Percentiles rank a stretch among this genome's conserved stretches.
These are phyloP conservation scores for Mycetomoellerius zeteki DNA, from an alignment of 1,140 invertebrate genomes.

Conservation along the genomic window DNA sequence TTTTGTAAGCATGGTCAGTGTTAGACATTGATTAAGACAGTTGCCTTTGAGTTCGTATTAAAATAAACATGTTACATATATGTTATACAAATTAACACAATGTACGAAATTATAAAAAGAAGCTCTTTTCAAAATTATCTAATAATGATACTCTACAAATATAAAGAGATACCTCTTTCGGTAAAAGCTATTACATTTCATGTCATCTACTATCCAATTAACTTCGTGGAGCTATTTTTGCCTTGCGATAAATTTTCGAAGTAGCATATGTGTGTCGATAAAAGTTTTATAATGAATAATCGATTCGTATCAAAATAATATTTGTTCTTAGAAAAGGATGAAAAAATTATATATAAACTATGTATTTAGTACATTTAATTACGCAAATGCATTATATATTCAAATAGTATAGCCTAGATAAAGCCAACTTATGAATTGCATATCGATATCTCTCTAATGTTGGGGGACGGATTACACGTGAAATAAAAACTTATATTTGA, in stretches of 20 bases:
- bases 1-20: constrained; percentile 52
- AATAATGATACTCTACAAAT: not conserved
- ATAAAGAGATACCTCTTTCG: not conserved
- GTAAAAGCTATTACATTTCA: constrained; percentile 23
- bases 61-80: constrained; percentile 4
- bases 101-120: constrained; percentile 41
- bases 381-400: constrained; percentile 7
- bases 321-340: not conserved
- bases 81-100: not conserved
- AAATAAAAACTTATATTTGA: constrained; percentile 22
- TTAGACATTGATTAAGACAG: constrained; percentile 44
- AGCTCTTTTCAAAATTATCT: not conserved
- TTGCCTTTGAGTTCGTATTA: constrained; percentile 39
- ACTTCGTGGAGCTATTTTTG: constrained; percentile 18
- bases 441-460: constrained; percentile 19
- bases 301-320: constrained; percentile 42
- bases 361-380: constrained; percentile 34
- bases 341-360: not conserved
- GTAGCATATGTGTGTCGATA: not conserved
- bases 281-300: constrained; percentile 34
- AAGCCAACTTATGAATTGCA: constrained; percentile 42
- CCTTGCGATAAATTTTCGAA: constrained; percentile 28
- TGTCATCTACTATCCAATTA: constrained; percentile 9
- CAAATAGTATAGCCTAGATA: constrained; percentile 28
- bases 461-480: constrained; percentile 54